phyloP scores from a whole-genome alignment of 2,888 invertebrate genomes.

The Acanthococcus lagerstroemiae region DNA sequence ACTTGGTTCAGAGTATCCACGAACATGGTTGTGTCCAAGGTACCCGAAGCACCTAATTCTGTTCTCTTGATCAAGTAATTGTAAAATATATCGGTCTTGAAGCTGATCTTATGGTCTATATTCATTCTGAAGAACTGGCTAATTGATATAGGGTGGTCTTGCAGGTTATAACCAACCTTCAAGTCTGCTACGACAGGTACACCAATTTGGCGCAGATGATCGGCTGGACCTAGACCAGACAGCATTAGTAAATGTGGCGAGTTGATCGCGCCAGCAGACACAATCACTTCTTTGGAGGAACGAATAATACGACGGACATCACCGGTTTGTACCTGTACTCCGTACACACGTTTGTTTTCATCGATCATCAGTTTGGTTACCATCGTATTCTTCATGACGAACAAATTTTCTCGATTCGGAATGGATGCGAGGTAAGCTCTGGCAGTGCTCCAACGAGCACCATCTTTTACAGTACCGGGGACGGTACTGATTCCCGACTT shows the following conservation, averaged over 20 bases:
- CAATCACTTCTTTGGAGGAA: slow-evolving; percentile 65
- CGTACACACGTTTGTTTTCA: slow-evolving; percentile 50
- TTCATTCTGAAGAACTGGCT: slow-evolving; percentile 43
- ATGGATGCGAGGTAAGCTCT: slow-evolving; percentile 67
- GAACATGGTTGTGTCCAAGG: slow-evolving; percentile 62
- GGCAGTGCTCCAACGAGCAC: slow-evolving; percentile 66
- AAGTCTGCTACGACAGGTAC: slow-evolving; percentile 53
- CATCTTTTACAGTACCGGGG: slow-evolving; percentile 46
- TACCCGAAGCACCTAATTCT: background rate
- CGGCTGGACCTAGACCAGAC: slow-evolving; percentile 64
- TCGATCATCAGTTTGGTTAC: slow-evolving; percentile 60
- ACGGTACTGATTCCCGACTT: background rate
- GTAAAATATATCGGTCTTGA: background rate
- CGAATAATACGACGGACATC: slow-evolving; percentile 45
- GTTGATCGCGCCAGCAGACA: slow-evolving; percentile 87
- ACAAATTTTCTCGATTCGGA: slow-evolving; percentile 56
- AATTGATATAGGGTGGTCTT: slow-evolving; percentile 67
- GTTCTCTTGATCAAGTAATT: slow-evolving; percentile 3
- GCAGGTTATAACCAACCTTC: slow-evolving; percentile 69
- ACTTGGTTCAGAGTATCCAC: slow-evolving; percentile 39
- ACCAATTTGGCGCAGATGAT: slow-evolving; percentile 50
- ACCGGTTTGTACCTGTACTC: slow-evolving; percentile 51
- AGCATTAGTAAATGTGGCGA: slow-evolving; percentile 75
- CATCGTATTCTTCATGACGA: slow-evolving; percentile 56
- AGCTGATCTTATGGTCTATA: background rate